Evolutionary conservation across 2,113 vertebrate species (phyloP).

Genomic region (Pygathrix nemaeus): DNA sequence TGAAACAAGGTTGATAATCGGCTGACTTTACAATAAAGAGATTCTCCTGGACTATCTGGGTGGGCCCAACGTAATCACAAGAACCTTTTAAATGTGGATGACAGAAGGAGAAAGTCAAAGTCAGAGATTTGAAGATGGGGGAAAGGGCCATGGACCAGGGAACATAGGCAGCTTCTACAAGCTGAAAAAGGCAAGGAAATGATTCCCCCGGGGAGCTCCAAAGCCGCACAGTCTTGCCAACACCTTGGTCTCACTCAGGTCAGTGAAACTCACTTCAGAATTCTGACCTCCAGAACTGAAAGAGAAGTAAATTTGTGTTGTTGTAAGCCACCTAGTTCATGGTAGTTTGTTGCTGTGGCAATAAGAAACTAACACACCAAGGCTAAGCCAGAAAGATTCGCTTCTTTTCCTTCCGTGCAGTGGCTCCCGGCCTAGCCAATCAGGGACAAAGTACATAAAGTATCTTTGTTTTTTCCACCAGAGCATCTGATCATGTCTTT

Average conservation of each 20-base stretch:
- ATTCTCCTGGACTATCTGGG: neutral
- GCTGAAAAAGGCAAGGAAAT: neutral
- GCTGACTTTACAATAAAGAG: neutral
- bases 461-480: neutral
- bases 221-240: neutral
- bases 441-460: neutral
- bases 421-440: neutral
- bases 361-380: neutral
- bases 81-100: neutral
- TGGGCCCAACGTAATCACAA: neutral
- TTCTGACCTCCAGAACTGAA: neutral
- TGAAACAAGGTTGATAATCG: neutral
- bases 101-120: neutral
- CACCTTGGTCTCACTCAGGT: neutral
- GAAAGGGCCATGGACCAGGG: neutral
- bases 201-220: neutral
- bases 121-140: neutral
- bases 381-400: neutral
- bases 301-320: neutral
- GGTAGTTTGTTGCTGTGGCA: neutral
- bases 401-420: neutral
- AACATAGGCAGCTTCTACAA: neutral
- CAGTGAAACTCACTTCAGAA: neutral
- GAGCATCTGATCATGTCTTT: neutral
- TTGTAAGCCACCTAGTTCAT: neutral